Percentiles rank a stretch among this genome's conserved stretches.
These are phyloP conservation scores for Notodonta ziczac DNA, from an alignment of 2,888 invertebrate genomes.

Conservation along the genomic window DNA sequence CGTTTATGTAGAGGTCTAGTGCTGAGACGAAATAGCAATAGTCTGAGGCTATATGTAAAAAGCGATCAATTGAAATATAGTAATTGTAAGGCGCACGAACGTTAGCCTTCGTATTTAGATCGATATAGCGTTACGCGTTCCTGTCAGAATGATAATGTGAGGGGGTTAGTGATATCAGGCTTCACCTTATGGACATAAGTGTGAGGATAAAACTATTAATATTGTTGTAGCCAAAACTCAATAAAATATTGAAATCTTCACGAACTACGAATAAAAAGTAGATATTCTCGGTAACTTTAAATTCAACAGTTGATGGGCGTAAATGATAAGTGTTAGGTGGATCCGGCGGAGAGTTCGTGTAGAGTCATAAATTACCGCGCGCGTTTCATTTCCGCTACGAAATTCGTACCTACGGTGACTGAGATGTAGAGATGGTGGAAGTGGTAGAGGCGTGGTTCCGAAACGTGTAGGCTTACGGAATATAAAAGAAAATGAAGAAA, in stretches of 20 bases:
- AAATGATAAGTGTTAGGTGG: slow-evolving; percentile 77
- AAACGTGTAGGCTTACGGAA: not conserved
- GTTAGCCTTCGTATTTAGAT: too few species aligned
- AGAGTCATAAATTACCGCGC: slow-evolving; percentile 70
- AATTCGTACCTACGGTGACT: slow-evolving; percentile 64
- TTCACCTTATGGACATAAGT: too few species aligned
- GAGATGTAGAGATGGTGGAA: slow-evolving; percentile 40
- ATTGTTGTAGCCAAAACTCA: not conserved
- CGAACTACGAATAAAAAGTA: slow-evolving; percentile 15
- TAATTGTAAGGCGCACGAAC: too few species aligned
- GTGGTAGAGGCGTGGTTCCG: slow-evolving; percentile 15
- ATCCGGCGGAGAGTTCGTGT: slow-evolving; percentile 65
- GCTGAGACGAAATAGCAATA: too few species aligned
- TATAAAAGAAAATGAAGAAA: not conserved
- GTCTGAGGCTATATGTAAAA: too few species aligned
- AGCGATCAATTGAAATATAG: too few species aligned
- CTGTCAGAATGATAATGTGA: too few species aligned
- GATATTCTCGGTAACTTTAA: slow-evolving; percentile 45
- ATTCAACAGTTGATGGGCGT: slow-evolving; percentile 57
- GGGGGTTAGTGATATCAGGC: too few species aligned
- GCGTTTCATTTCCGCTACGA: slow-evolving; percentile 81
- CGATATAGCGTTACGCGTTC: too few species aligned
- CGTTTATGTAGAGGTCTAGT: too few species aligned
- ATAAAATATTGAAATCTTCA: slow-evolving; percentile 2
- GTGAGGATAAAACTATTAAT: too few species aligned